Evolutionary conservation across 2,797 vertebrate species (phyloP).

Genomic region (Syngnathus acus): DNA sequence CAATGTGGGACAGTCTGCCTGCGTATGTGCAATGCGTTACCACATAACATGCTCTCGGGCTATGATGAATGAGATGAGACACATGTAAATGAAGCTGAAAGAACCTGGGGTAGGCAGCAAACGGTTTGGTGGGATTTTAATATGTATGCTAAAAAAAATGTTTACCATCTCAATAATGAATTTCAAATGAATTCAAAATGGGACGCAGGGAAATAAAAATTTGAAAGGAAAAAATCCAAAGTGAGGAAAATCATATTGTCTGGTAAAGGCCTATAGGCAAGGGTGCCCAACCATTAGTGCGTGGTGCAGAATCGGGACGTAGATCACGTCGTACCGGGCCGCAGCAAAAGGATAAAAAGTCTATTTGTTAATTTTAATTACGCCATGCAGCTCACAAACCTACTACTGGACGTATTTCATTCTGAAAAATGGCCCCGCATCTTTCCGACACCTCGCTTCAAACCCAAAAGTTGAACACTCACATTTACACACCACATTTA

Average conservation of each 20-base stretch:
- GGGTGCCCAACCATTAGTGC: not conserved
- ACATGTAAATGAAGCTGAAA: constrained; percentile 61
- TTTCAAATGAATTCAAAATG: constrained; percentile 54
- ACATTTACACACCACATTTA: no score
- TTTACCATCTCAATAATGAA: constrained; percentile 59
- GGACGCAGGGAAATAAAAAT: constrained; percentile 42
- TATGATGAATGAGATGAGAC: constrained; percentile 55
- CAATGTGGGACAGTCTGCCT: constrained; percentile 31
- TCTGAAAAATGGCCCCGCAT: no score
- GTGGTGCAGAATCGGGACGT: not conserved
- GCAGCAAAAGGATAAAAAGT: no score
- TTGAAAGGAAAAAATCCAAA: constrained; percentile 32
- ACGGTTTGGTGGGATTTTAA: constrained; percentile 39
- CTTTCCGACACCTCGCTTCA: no score
- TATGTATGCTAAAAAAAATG: constrained; percentile 61
- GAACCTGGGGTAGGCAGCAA: constrained; percentile 40
- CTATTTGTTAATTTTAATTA: no score
- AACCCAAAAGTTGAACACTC: no score
- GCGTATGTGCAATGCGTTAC: constrained; percentile 35
- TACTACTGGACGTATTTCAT: not conserved
- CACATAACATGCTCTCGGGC: constrained; percentile 41
- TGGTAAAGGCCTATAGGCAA: not conserved
- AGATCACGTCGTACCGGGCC: no score
- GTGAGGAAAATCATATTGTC: constrained; percentile 5
- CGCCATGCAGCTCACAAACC: no score